Evolutionary conservation across 2,888 invertebrate species (phyloP), one percentile per base, ranked within the genome.

Genomic region (Rhagonycha fulva): DNA sequence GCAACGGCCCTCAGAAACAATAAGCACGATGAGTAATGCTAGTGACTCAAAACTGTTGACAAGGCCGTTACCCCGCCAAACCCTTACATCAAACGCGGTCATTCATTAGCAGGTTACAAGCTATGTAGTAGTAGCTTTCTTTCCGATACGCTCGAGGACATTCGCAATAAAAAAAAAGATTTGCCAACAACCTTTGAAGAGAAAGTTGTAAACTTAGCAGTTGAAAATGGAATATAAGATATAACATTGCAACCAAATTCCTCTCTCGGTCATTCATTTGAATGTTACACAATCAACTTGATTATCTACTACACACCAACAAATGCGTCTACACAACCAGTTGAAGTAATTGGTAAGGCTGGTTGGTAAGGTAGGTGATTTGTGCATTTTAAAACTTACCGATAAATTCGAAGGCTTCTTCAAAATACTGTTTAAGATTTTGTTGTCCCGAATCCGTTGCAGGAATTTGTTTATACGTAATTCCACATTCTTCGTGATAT

Each of bases 341-440:
- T n/a, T n/a, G n/a, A n/a, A n/a, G n/a, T n/a, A n/a, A n/a, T n/a
- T n/a, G n/a, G n/a, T n/a, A n/a, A n/a, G n/a, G n/a, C n/a, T n/a
- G n/a, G n/a, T n/a, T n/a, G n/a, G n/a, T n/a, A n/a, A n/a, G n/a
- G n/a, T n/a, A n/a, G n/a, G n/a, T n/a, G n/a, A n/a, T 47, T n/a
- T 7, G n/a, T 12, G 0, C 1, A n/a, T n/a, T 47, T n/a, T n/a
- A n/a, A n/a, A 47, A 80, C 93, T 92, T 88, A 95, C 95, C 95
- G 84, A 96, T 96, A 87, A 95, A 96, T 85, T 94, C 92, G 87
- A 93, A 94, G 83, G 96, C 94, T 87, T 95, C 94, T 86, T 95
- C 94, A 89, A 96, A 96, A 90, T 95, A 95, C 90, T 95, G 95
- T 84, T 94, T 94, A 78, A 96, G 92, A 89, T 96, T 96, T 87